Base-by-base conservation (phyloP, 2,797 vertebrate species). In the Pelobates cultripes region DNA sequence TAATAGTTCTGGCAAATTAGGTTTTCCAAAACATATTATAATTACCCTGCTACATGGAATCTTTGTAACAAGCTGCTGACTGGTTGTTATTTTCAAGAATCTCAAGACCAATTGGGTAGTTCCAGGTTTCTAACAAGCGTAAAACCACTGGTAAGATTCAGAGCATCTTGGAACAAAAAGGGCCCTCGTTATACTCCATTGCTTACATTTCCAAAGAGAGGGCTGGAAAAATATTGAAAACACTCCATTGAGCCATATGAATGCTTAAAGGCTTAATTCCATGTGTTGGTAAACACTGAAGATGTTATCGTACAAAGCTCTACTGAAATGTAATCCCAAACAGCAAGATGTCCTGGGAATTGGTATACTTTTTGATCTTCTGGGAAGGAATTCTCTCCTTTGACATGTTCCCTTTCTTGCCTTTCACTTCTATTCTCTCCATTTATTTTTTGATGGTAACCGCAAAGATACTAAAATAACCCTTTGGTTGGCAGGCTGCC, bases 381-480 rank as follows among this genome's bases (percentile, higher is more conserved):
- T n/a, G 68, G 73, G 69, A 69, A 17, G 73, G 41, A 75, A 57
- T 47, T 9, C 10, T 51, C 79, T 72, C 53, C 3, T 66, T 40
- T 41, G 43, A 9, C 68, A 70, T 28, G 40, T 9, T 55, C 80
- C 3, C 43, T 41, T 41, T 45, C 42, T 10, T 3, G 13, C 17
- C 72, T 47, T 47, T 70, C 17, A 75, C 71, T 41, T 70, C 57
- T 55, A 70, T 40, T 70, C 61, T 28, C 60, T 81, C 28, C 73
- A 76, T 81, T 81, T 81, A 81, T 81, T 81, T 75, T 75, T 63
- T 43, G 79, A 51, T 43, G 73, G 79, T 70, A 43, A 75, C 79
- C 73, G 44, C 79, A 81, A 72, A 77, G 80, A 82, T 82, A 77
- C 75, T 77, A 77, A 76, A 82, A 71, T 82, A 77, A 77, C n/a